Evolutionary conservation across 2,113 vertebrate genomes (phyloP).

Genomic region (Nansenia antarctica): DNA sequence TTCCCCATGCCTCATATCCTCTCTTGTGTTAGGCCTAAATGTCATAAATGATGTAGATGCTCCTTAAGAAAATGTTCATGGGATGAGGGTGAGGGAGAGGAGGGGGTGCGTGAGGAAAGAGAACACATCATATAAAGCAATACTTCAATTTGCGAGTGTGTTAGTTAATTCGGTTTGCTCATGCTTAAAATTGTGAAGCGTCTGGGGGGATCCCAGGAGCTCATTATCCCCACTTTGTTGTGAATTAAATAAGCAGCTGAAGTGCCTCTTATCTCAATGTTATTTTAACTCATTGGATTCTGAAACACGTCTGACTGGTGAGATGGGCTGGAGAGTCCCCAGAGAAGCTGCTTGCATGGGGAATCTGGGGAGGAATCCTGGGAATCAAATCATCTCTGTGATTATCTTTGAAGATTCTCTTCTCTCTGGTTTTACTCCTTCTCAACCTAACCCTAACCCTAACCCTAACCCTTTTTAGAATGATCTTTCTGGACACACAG

Average conservation of each 20-base stretch:
- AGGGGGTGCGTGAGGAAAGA: conserved; percentile 1
- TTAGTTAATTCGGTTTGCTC: conserved; percentile 78
- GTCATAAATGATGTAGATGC: conserved; percentile 43
- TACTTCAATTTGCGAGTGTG: conserved; percentile 65
- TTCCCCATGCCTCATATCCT: conserved; percentile 48
- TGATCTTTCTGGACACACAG: neutral
- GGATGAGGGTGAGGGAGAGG: conserved; percentile 2
- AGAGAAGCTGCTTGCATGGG: conserved; percentile 39
- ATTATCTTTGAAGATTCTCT: neutral
- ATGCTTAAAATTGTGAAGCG: conserved; percentile 73
- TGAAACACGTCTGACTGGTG: conserved; percentile 63
- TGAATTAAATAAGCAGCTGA: conserved; percentile 83
- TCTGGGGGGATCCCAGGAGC: conserved; percentile 74
- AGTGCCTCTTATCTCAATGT: conserved; percentile 78
- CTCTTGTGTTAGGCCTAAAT: too few species aligned
- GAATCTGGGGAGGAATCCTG: neutral
- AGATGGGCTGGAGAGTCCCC: conserved; percentile 58
- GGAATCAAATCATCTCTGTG: neutral
- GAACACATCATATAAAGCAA: conserved; percentile 64
- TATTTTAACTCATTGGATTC: conserved; percentile 79
- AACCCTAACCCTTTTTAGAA: neutral
- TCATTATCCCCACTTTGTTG: conserved; percentile 83
- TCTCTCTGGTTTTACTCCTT: neutral
- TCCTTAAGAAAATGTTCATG: conserved; percentile 44
- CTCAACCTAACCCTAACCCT: too few species aligned